Evolutionary conservation across 2,888 invertebrate genomes (phyloP).

Genomic region (Plusia festucae): DNA sequence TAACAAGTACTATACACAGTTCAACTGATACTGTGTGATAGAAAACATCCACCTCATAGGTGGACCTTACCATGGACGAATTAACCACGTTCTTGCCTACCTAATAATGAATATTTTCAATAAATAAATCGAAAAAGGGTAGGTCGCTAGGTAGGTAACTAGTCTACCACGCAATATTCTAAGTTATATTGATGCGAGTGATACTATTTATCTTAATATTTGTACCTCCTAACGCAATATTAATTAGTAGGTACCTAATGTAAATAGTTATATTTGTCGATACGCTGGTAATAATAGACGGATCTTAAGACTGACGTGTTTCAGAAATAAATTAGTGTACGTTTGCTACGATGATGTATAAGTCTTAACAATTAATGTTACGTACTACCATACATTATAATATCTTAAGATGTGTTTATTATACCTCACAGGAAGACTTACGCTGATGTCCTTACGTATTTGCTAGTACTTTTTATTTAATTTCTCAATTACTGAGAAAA

Average conservation of each 20-base stretch:
- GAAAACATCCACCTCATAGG: too few species aligned
- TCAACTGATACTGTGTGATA: neutral
- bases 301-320: conserved; percentile 82
- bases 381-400: conserved; percentile 44
- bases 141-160: neutral
- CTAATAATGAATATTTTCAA: neutral
- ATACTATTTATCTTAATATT: conserved; percentile 40
- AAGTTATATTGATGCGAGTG: conserved; percentile 21
- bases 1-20: neutral
- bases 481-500: conserved; percentile 37
- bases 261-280: conserved; percentile 60
- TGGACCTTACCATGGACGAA: too few species aligned
- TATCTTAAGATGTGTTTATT: conserved; percentile 85
- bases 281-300: conserved; percentile 79
- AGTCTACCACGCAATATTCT: neutral
- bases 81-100: too few species aligned
- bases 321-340: conserved; percentile 63
- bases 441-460: conserved; percentile 43
- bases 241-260: conserved; percentile 57
- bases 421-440: conserved; percentile 65
- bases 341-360: conserved; percentile 64
- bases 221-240: conserved; percentile 57
- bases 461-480: conserved; percentile 27
- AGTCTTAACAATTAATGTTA: conserved; percentile 51
- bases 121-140: neutral